A percentile compares a stretch with the other conserved stretches of the same genome.
phyloP scores from a whole-genome alignment of 2,113 vertebrate species.

The Potamarius usumacintae region DNA sequence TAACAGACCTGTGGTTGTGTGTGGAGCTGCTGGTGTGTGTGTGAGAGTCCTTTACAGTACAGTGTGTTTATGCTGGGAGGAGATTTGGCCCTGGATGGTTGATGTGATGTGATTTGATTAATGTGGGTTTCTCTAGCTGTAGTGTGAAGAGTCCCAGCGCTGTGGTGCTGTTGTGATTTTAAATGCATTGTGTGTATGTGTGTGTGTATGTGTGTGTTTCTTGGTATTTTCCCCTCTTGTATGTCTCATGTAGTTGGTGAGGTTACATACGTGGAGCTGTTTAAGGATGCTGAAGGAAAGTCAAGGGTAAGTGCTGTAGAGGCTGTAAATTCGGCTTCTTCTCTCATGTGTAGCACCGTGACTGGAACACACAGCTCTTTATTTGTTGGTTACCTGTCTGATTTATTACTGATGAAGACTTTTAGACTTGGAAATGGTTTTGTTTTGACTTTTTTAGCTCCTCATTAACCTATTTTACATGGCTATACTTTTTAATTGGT shows the following conservation, averaged over 20 bases:
- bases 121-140: constrained; percentile 93
- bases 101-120: constrained; percentile 63
- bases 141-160: constrained; percentile 84
- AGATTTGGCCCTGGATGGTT: constrained; percentile 88
- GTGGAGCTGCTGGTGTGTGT: neutral
- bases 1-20: constrained; percentile 78
- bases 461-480: neutral
- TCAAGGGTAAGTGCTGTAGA: constrained; percentile 99
- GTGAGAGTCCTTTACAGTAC: constrained; percentile 80
- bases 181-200: constrained; percentile 86
- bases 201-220: constrained; percentile 79
- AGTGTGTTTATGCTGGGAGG: constrained; percentile 88
- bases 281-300: constrained; percentile 99
- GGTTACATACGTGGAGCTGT: constrained; percentile 99
- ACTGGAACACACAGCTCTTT: constrained; percentile 59
- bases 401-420: constrained; percentile 63
- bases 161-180: constrained; percentile 68
- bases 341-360: constrained; percentile 74
- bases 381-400: constrained; percentile 83
- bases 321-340: constrained; percentile 86
- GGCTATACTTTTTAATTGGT: constrained; percentile 71
- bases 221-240: constrained; percentile 99
- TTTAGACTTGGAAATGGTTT: constrained; percentile 20
- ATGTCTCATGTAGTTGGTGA: constrained; percentile 99
- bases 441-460: constrained; percentile 57